phyloP scores from a whole-genome alignment of 2,888 invertebrate genomes.

The Thereva unica region DNA sequence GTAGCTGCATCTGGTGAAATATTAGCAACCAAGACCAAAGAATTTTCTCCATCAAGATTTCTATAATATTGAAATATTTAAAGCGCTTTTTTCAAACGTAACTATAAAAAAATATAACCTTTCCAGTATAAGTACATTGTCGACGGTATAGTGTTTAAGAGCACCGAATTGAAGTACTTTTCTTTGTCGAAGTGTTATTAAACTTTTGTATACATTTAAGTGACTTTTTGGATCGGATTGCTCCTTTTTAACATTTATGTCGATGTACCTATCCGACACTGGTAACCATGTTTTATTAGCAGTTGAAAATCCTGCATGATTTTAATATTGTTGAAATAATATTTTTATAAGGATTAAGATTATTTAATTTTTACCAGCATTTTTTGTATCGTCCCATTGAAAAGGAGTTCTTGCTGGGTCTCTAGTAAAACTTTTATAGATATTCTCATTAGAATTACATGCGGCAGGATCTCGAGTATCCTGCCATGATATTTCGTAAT shows the following conservation, averaged over 20 bases:
- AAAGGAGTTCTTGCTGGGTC: conserved; percentile 66
- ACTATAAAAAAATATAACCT: too few species aligned
- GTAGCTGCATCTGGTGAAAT: too few species aligned
- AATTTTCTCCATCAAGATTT: too few species aligned
- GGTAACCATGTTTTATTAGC: conserved; percentile 67
- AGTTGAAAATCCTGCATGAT: conserved; percentile 62
- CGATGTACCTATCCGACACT: conserved; percentile 64
- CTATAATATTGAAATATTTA: too few species aligned
- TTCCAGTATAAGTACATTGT: too few species aligned
- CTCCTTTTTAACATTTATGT: conserved; percentile 64
- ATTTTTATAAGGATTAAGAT: too few species aligned
- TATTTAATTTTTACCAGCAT: conserved; percentile 47
- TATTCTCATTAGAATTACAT: too few species aligned
- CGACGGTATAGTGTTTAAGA: too few species aligned
- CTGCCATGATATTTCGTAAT: conserved; percentile 44
- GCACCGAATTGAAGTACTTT: too few species aligned
- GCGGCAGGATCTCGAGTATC: conserved; percentile 49
- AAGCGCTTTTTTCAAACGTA: too few species aligned
- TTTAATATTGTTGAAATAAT: too few species aligned
- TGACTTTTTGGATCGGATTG: conserved; percentile 61
- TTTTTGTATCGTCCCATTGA: conserved; percentile 62
- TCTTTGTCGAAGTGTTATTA: conserved; percentile 60
- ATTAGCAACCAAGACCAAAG: too few species aligned
- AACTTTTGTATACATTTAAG: conserved; percentile 63
- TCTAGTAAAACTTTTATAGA: conserved; percentile 44